Evolutionary conservation across 1,140 invertebrate genomes (phyloP).

Genomic region (Drosophila nikananu): DNA sequence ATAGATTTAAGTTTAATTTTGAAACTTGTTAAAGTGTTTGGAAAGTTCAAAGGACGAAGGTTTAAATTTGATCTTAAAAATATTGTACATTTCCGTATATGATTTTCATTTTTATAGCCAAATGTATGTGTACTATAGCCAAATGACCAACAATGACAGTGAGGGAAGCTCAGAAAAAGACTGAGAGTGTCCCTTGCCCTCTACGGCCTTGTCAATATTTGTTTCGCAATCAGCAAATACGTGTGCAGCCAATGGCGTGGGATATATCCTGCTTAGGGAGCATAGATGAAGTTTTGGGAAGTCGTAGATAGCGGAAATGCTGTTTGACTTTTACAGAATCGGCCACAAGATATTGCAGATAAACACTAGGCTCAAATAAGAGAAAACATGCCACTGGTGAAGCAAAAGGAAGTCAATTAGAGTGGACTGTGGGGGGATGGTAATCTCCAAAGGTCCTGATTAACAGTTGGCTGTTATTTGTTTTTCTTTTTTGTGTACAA

Average conservation of each 20-base stretch:
- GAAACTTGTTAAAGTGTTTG: background rate
- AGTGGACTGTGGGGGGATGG: background rate
- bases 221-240: slow-evolving; percentile 80
- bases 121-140: background rate
- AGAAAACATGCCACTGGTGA: background rate
- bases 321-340: slow-evolving; percentile 52
- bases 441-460: background rate
- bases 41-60: too few species aligned
- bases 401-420: slow-evolving; percentile 46
- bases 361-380: slow-evolving; percentile 1
- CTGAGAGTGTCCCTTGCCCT: slow-evolving; percentile 17
- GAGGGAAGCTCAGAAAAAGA: slow-evolving; percentile 11
- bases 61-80: background rate
- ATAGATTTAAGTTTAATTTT: background rate
- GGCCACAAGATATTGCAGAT: slow-evolving; percentile 23
- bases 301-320: slow-evolving; percentile 54
- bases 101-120: background rate
- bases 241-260: slow-evolving; percentile 48
- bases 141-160: slow-evolving; percentile 15
- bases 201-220: slow-evolving; percentile 73
- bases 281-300: slow-evolving; percentile 32
- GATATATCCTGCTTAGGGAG: slow-evolving; percentile 29
- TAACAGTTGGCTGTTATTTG: slow-evolving; percentile 2
- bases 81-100: background rate
- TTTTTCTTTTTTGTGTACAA: background rate